Evolutionary conservation across 2,888 invertebrate genomes (phyloP).

Genomic region (Coelopa pilipes): DNA sequence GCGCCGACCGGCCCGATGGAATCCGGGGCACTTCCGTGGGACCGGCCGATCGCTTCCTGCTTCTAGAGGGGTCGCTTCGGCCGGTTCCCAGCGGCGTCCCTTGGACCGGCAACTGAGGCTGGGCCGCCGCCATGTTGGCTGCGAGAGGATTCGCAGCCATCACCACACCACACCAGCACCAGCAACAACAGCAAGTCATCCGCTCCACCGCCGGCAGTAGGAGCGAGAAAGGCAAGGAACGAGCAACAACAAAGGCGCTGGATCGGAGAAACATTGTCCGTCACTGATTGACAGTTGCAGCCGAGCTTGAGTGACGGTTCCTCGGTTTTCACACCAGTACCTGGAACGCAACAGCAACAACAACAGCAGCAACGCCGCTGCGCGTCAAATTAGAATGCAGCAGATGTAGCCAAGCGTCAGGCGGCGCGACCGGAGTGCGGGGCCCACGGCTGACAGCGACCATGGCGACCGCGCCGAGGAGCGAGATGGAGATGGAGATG

Average conservation of each 20-base stretch:
- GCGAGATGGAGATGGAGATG: background rate
- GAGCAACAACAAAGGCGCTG: background rate
- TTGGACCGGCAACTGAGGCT: no score
- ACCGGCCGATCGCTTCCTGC: no score
- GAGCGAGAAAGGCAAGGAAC: background rate
- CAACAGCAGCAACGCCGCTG: conserved; percentile 24
- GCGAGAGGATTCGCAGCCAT: no score
- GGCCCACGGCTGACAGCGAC: background rate
- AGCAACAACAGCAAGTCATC: background rate
- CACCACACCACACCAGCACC: background rate
- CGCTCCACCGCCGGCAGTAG: background rate
- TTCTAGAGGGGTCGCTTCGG: no score
- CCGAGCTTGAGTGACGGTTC: conserved; percentile 27
- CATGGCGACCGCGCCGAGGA: background rate
- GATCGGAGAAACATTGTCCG: conserved; percentile 14
- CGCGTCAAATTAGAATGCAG: conserved; percentile 34
- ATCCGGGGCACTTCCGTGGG: no score
- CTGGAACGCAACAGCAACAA: conserved; percentile 36
- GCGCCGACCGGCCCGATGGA: no score
- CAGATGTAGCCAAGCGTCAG: conserved; percentile 22
- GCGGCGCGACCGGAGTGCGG: background rate
- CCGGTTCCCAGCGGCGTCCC: no score
- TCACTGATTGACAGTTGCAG: conserved; percentile 32
- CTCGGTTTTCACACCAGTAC: conserved; percentile 34
- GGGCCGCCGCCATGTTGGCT: no score